These are phyloP conservation scores for Platorchestia sp. DNA, from an alignment of 1,140 invertebrate genomes.

Conservation along the genomic window DNA sequence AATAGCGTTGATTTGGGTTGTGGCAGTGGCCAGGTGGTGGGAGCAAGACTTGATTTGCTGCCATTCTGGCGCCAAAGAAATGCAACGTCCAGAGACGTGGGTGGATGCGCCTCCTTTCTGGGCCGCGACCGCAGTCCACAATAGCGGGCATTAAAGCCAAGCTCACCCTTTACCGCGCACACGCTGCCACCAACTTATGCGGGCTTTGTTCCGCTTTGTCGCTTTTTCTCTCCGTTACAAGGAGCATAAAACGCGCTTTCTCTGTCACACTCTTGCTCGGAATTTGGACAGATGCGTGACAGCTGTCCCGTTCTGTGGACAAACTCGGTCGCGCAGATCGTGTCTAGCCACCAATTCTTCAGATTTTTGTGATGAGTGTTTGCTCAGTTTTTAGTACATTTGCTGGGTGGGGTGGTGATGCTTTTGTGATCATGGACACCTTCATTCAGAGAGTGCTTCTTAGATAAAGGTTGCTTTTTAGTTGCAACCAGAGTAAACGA, in stretches of 20 bases:
- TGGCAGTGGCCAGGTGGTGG: background rate
- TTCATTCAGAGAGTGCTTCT: background rate
- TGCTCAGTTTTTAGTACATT: background rate
- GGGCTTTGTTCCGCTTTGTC: constrained; percentile 13
- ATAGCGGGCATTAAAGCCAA: constrained; percentile 18
- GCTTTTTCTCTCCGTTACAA: constrained; percentile 30
- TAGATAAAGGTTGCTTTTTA: background rate
- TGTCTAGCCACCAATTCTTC: background rate
- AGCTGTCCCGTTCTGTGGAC: constrained; percentile 36
- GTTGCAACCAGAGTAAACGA: background rate
- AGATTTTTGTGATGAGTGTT: constrained; percentile 38
- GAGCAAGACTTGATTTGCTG: background rate
- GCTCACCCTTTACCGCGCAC: constrained; percentile 42
- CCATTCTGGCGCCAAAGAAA: constrained; percentile 28
- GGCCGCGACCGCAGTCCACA: background rate
- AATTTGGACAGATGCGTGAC: constrained; percentile 51
- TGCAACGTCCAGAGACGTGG: constrained; percentile 22
- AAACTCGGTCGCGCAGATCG: constrained; percentile 39
- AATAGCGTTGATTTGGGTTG: background rate
- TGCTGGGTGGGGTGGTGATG: background rate
- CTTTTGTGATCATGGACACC: background rate
- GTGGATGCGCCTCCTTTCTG: background rate
- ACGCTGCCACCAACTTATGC: constrained; percentile 40
- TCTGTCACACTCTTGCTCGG: constrained; percentile 36
- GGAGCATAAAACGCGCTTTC: constrained; percentile 52